Percentiles rank a stretch among this genome's conserved stretches.
These are phyloP conservation scores for Cromileptes altivelis DNA, from an alignment of 2,113 vertebrate genomes.

Conservation along the genomic window DNA sequence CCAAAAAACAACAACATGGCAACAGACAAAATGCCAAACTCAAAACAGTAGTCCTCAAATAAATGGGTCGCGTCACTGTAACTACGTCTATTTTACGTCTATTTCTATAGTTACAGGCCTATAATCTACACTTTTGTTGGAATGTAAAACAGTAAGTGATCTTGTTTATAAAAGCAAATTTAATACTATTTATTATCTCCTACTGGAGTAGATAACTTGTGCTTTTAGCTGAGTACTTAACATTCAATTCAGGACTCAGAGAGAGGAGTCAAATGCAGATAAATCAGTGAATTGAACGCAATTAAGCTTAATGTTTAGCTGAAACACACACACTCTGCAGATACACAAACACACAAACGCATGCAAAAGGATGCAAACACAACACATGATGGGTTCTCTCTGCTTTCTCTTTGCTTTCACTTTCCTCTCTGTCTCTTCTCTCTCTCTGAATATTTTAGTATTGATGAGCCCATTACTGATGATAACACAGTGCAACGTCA, in stretches of 20 bases:
- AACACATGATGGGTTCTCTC: constrained; percentile 27
- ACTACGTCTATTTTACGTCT: too few species aligned
- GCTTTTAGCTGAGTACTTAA: background rate
- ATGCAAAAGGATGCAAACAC: constrained; percentile 30
- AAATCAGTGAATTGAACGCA: constrained; percentile 10
- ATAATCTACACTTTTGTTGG: background rate
- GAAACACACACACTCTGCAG: constrained; percentile 6
- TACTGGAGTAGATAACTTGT: background rate
- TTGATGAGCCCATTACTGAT: constrained; percentile 84
- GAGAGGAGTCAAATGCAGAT: constrained; percentile 4
- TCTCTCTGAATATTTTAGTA: constrained; percentile 81
- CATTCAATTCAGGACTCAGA: background rate
- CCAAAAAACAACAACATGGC: too few species aligned
- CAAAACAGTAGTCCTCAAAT: too few species aligned
- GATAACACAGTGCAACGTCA: constrained; percentile 79
- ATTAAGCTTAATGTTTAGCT: constrained; percentile 32
- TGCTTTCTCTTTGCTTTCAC: constrained; percentile 31
- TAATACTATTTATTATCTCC: too few species aligned
- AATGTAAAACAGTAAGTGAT: background rate
- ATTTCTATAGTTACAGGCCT: too few species aligned
- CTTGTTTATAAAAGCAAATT: background rate
- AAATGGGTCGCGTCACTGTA: too few species aligned
- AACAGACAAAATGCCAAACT: too few species aligned
- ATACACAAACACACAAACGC: constrained; percentile 24
- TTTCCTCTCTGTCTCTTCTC: background rate